phyloP scores from a whole-genome alignment of 2,113 vertebrate species.

The Corvus cornix region DNA sequence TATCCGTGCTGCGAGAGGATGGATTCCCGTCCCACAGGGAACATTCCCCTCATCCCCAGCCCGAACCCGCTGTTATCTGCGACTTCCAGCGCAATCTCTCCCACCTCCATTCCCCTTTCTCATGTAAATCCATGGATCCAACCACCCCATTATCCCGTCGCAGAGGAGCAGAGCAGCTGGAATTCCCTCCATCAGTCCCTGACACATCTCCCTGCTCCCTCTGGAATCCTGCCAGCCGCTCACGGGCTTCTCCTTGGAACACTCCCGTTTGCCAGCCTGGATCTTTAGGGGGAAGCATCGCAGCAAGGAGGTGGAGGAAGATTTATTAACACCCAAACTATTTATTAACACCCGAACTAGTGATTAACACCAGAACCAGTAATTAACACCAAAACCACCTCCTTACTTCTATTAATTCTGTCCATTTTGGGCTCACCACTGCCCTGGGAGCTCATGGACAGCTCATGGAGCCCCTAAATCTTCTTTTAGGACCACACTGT shows the following conservation, averaged over 20 bases:
- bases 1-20: not conserved
- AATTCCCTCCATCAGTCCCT: not conserved
- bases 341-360: no score
- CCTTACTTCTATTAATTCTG: not conserved
- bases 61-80: not conserved
- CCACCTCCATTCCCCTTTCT: not conserved
- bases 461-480: not conserved
- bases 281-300: not conserved
- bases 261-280: not conserved
- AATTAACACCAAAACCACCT: not conserved
- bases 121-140: not conserved
- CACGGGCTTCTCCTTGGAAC: not conserved
- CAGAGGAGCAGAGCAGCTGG: not conserved
- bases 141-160: not conserved
- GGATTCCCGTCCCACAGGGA: not conserved
- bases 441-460: not conserved
- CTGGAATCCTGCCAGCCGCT: not conserved
- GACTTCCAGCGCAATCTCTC: not conserved
- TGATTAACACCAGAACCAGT: not conserved
- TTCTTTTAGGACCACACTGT: not conserved
- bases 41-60: not conserved
- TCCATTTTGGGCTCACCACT: not conserved
- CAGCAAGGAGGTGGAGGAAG: not conserved
- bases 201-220: not conserved
- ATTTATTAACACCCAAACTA: not conserved